Conservation (phyloP, 35 echinoderm and acorn worm genomes). For the Patiria miniata region DNA sequence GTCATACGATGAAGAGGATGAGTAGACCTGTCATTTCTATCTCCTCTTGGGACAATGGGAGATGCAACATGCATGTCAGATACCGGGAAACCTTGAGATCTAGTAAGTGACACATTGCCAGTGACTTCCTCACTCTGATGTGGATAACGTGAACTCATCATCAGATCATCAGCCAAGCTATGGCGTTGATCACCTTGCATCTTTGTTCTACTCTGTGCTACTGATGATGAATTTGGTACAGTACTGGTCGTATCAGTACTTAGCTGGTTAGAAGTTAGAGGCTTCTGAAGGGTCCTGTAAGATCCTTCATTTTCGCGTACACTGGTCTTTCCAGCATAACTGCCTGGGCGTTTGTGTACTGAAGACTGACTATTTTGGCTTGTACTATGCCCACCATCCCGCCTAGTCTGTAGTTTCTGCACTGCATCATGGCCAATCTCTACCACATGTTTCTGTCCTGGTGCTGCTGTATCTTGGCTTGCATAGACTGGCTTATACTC, state of each 20-base stretch:
- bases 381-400: not conserved
- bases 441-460: conserved; percentile 38
- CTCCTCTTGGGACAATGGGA: no score
- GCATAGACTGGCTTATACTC: conserved; percentile 38
- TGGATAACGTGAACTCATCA: not conserved
- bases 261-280: not conserved
- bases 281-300: not conserved
- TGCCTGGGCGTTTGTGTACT: not conserved
- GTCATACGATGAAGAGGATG: no score
- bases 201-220: no score
- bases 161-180: not conserved
- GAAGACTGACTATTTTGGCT: not conserved
- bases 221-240: not conserved
- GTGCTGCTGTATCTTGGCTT: not conserved
- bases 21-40: no score
- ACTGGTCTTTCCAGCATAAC: not conserved
- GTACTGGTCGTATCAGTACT: not conserved
- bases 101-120: no score
- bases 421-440: conserved; percentile 85
- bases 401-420: not conserved
- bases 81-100: no score
- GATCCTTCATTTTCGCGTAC: not conserved
- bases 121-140: not conserved
- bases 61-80: no score
- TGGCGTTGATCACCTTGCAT: no score